phyloP scores from a whole-genome alignment of 2,888 invertebrate genomes.

The Limnephilus auricula region DNA sequence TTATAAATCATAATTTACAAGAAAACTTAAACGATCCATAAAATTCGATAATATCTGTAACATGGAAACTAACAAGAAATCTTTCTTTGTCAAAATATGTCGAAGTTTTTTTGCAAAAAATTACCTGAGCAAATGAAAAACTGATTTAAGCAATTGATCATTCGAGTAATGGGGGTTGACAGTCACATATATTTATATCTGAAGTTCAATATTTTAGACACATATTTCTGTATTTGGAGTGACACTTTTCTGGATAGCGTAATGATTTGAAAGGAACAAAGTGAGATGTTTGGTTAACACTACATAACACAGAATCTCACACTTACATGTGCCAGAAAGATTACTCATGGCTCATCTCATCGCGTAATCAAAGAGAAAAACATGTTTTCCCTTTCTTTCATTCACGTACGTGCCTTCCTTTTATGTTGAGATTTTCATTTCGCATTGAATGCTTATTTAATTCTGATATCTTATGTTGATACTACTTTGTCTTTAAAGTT shows the following conservation, averaged over 20 bases:
- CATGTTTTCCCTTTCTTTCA: not conserved
- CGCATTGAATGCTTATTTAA: not conserved
- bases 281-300: conserved; percentile 11
- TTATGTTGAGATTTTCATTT: not conserved
- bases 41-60: not conserved
- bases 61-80: not conserved
- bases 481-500: too few relatives aligned
- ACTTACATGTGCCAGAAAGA: not conserved
- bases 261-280: conserved; percentile 45
- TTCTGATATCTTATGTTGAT: too few relatives aligned
- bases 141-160: conserved; percentile 50
- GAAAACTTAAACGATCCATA: not conserved
- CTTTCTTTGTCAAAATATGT: not conserved
- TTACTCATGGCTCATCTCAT: not conserved
- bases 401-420: not conserved
- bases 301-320: conserved; percentile 22
- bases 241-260: conserved; percentile 31
- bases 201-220: conserved; percentile 42
- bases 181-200: conserved; percentile 13
- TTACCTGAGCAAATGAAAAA: not conserved
- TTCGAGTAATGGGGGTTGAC: conserved; percentile 38
- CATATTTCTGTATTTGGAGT: conserved; percentile 34
- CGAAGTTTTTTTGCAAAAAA: not conserved
- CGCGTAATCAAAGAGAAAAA: not conserved
- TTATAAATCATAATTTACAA: too few relatives aligned